Conservation (phyloP, 2,113 vertebrate genomes). For the Polyodon spathula region DNA sequence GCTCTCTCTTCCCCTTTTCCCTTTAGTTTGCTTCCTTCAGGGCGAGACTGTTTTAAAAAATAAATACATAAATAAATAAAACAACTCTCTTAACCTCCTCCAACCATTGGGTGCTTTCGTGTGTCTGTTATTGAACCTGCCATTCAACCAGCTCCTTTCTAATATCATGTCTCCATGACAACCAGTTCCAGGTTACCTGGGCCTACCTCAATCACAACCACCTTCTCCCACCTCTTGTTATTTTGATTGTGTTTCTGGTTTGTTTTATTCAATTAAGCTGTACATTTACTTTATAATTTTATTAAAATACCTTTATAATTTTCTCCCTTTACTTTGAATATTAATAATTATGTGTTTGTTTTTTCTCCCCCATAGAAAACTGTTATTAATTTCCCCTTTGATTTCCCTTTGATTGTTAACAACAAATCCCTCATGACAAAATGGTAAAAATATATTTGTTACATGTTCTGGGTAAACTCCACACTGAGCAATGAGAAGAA, state of each 20-base stretch:
- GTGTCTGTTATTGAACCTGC: conserved; percentile 18
- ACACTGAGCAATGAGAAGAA: too few relatives aligned
- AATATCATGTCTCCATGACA: conserved; percentile 54
- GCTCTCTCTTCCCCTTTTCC: conserved; percentile 22
- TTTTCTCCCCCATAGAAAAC: neutral
- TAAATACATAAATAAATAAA: conserved; percentile 11
- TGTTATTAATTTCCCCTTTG: neutral
- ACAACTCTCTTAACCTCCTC: conserved; percentile 25
- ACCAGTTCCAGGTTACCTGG: conserved; percentile 50
- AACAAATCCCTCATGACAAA: too few relatives aligned
- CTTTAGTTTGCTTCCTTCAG: conserved; percentile 54
- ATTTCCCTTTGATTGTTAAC: neutral
- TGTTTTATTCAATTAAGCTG: neutral
- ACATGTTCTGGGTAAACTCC: too few relatives aligned
- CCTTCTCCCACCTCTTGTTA: conserved; percentile 18
- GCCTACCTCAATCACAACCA: conserved; percentile 35
- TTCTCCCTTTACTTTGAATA: too few relatives aligned
- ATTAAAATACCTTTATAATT: too few relatives aligned
- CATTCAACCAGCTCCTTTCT: conserved; percentile 36
- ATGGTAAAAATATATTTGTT: too few relatives aligned
- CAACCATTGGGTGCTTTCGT: conserved; percentile 53
- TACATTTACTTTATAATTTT: neutral
- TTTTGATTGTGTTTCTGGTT: conserved; percentile 1
- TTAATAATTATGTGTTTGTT: neutral
- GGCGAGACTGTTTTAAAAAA: conserved; percentile 28